Evolutionary conservation across 2,888 invertebrate species (phyloP).

Genomic region (Epinotia ramella): DNA sequence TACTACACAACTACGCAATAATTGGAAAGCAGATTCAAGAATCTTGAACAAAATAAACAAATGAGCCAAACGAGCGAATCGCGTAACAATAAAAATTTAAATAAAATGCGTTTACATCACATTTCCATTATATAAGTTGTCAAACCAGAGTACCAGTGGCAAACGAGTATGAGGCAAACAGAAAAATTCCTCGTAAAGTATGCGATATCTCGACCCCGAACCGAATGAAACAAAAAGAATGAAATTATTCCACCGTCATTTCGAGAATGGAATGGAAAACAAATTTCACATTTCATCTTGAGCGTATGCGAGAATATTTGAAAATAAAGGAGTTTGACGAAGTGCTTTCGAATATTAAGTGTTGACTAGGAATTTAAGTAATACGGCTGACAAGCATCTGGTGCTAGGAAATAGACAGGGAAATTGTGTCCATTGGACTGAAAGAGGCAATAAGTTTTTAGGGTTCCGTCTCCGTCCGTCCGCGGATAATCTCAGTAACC

Average conservation of each 20-base stretch:
- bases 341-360: slow-evolving; percentile 29
- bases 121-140: neutral
- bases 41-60: no score
- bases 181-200: slow-evolving; percentile 1
- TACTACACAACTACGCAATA: no score
- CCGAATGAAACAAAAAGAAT: slow-evolving; percentile 42
- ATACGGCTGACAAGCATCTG: slow-evolving; percentile 17
- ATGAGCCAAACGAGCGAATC: no score
- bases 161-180: slow-evolving; percentile 4
- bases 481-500: no score
- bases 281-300: slow-evolving; percentile 44
- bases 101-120: slow-evolving; percentile 17
- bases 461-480: no score
- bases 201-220: slow-evolving; percentile 23
- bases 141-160: neutral
- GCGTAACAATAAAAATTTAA: neutral
- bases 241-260: slow-evolving; percentile 27
- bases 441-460: neutral
- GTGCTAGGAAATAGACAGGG: neutral
- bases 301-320: slow-evolving; percentile 38
- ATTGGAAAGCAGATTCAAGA: no score
- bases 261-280: slow-evolving; percentile 40
- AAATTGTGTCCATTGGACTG: slow-evolving; percentile 2
- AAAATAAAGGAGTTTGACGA: slow-evolving; percentile 35
- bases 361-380: slow-evolving; percentile 40